A percentile compares a stretch with the other conserved stretches of the same genome.
Conservation (phyloP, 2,797 vertebrate genomes). For the Neosilurus mollespiculum region DNA sequence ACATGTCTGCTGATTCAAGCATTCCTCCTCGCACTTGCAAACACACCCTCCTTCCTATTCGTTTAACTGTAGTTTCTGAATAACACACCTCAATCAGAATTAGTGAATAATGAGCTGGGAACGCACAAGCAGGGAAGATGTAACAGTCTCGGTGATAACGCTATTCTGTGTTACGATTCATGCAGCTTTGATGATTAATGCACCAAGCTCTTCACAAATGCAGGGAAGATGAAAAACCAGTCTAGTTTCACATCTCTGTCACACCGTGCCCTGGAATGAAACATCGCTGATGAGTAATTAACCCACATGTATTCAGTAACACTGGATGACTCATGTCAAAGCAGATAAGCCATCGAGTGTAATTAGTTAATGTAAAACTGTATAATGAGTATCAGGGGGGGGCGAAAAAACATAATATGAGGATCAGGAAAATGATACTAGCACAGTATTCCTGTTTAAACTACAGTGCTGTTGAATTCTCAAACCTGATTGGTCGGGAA, state of each 20-base stretch:
- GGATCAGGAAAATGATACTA: background rate
- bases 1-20: constrained; percentile 2
- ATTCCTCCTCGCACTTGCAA: background rate
- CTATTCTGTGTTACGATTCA: background rate
- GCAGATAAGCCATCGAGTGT: background rate
- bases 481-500: background rate
- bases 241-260: background rate
- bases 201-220: background rate
- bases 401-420: background rate
- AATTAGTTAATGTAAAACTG: background rate
- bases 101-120: background rate
- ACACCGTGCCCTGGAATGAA: background rate
- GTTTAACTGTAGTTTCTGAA: background rate
- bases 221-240: constrained; percentile 13
- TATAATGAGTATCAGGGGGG: background rate
- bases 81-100: background rate
- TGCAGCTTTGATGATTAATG: constrained; percentile 1
- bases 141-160: background rate
- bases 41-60: background rate
- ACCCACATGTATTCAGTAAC: background rate
- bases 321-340: constrained; percentile 14
- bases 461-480: background rate
- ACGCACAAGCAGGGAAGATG: background rate
- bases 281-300: constrained; percentile 5
- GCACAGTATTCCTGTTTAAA: background rate